These are phyloP conservation scores for Ptilodon capucinus DNA, from an alignment of 2,888 invertebrate species.

Conservation along the genomic window DNA sequence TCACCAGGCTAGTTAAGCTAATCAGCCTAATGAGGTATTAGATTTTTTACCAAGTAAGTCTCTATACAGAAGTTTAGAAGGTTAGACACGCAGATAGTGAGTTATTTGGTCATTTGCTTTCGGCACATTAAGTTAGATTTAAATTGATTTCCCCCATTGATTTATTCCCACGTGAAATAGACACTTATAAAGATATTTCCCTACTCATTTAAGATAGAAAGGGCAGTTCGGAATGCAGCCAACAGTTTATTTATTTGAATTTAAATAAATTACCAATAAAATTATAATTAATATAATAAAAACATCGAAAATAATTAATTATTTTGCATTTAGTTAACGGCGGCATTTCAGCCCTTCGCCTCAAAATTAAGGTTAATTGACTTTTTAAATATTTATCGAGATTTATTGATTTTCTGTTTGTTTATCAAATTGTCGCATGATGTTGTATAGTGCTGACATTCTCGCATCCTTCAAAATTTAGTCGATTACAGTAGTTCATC, in stretches of 20 bases:
- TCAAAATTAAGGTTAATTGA: slow-evolving; percentile 66
- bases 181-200: too few relatives aligned
- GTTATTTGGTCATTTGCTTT: too few relatives aligned
- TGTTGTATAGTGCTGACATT: slow-evolving; percentile 29
- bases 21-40: too few relatives aligned
- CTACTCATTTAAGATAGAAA: too few relatives aligned
- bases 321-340: slow-evolving; percentile 10
- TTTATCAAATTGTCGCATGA: slow-evolving; percentile 41
- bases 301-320: background rate
- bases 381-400: slow-evolving; percentile 51
- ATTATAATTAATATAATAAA: background rate
- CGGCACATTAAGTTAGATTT: too few relatives aligned
- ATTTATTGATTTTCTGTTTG: slow-evolving; percentile 48
- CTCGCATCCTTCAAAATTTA: slow-evolving; percentile 26
- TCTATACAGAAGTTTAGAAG: too few relatives aligned
- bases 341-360: slow-evolving; percentile 47
- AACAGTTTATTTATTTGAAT: background rate
- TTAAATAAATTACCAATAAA: background rate
- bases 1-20: too few relatives aligned
- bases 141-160: too few relatives aligned
- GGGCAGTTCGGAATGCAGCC: too few relatives aligned
- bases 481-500: slow-evolving; percentile 14
- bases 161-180: too few relatives aligned
- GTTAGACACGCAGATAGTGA: too few relatives aligned
- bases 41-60: too few relatives aligned